Conservation (phyloP, 92 coral and sea anemone genomes). For the Epizoanthus rinbou region DNA sequence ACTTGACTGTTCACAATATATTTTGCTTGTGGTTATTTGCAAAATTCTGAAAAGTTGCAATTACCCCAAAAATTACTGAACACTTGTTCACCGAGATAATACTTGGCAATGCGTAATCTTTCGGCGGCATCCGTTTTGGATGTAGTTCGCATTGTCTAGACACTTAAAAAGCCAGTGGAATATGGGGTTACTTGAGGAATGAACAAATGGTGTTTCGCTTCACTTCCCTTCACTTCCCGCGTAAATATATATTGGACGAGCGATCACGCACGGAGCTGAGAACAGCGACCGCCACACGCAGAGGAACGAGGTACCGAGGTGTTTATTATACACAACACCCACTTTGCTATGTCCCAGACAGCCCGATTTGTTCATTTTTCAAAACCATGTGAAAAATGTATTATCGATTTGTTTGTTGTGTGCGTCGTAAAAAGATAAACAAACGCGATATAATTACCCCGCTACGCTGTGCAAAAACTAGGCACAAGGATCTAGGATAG, state of each 20-base stretch:
- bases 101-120: too few relatives aligned
- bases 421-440: not conserved
- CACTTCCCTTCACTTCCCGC: not conserved
- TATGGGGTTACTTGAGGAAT: too few relatives aligned
- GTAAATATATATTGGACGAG: not conserved
- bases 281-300: slow-evolving; percentile 10
- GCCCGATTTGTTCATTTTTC: slow-evolving; percentile 12
- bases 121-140: slow-evolving; percentile 2
- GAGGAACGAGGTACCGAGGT: not conserved
- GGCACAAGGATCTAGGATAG: not conserved
- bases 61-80: not conserved
- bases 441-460: not conserved
- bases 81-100: not conserved
- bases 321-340: not conserved
- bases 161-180: not conserved
- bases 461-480: not conserved
- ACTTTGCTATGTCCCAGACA: slow-evolving; percentile 30
- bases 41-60: too few relatives aligned
- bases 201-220: not conserved
- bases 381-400: slow-evolving; percentile 7
- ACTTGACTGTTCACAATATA: too few relatives aligned
- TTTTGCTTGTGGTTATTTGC: too few relatives aligned
- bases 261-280: not conserved
- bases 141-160: slow-evolving; percentile 20
- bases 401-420: slow-evolving; percentile 10